A percentile compares a stretch with the other conserved stretches of the same genome.
These are phyloP conservation scores for Notamacropus eugenii DNA, from an alignment of 2,797 vertebrate species.

Conservation along the genomic window DNA sequence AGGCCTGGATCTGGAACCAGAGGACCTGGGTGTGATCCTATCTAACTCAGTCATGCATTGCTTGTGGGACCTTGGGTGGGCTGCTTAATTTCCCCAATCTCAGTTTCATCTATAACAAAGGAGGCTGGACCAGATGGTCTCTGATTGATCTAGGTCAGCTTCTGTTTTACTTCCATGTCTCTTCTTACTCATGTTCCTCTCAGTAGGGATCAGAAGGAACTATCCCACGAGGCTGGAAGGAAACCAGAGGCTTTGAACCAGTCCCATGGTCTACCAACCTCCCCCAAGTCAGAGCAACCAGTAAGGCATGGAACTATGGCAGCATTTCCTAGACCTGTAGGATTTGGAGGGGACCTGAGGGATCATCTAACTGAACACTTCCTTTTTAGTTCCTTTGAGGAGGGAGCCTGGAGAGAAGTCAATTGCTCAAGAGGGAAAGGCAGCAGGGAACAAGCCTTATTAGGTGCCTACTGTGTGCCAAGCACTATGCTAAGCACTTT, in stretches of 20 bases:
- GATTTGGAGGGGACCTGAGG: not conserved
- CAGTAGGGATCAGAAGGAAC: not conserved
- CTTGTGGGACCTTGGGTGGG: not conserved
- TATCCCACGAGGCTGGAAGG: not conserved
- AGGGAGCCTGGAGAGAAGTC: not conserved
- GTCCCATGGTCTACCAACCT: not conserved
- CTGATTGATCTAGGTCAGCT: not conserved
- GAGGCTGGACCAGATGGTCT: not conserved
- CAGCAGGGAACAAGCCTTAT: not conserved
- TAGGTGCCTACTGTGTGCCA: not conserved
- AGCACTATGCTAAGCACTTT: not conserved
- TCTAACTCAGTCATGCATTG: not conserved
- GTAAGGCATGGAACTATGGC: too few species aligned
- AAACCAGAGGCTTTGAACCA: not conserved
- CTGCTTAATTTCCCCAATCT: not conserved
- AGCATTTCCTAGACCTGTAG: not conserved
- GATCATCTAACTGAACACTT: not conserved
- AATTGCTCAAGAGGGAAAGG: not conserved
- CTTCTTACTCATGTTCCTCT: not conserved
- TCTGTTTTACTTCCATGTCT: not conserved
- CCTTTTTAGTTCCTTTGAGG: not conserved
- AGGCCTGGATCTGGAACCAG: not conserved
- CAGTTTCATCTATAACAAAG: not conserved
- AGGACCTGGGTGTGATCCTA: not conserved
- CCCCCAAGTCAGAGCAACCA: not conserved